These are phyloP conservation scores for Mactromeris polynyma DNA, from an alignment of 2,888 invertebrate species.

Conservation along the genomic window DNA sequence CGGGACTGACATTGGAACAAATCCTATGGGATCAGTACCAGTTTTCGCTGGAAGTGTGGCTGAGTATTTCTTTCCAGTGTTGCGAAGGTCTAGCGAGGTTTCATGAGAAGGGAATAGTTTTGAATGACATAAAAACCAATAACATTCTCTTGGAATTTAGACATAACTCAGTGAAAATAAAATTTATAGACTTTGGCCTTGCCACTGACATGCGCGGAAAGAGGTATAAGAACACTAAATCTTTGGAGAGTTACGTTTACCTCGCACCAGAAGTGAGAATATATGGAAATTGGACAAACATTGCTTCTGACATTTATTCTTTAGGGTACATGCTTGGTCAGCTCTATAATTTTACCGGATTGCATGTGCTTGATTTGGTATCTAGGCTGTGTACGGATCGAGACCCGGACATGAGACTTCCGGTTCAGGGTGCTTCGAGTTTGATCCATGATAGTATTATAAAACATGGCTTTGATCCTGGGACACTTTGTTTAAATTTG, in stretches of 20 bases:
- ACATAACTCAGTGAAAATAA: constrained; percentile 46
- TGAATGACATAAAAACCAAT: constrained; percentile 69
- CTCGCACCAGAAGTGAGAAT: constrained; percentile 66
- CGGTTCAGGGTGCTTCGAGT: constrained; percentile 39
- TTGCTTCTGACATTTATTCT: constrained; percentile 66
- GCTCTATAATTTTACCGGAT: constrained; percentile 40
- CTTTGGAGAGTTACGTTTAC: constrained; percentile 64
- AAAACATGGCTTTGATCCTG: constrained; percentile 14
- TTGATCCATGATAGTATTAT: constrained; percentile 56
- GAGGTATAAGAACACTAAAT: constrained; percentile 64
- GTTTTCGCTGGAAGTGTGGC: constrained; percentile 51
- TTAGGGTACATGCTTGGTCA: constrained; percentile 68
- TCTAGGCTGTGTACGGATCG: constrained; percentile 58
- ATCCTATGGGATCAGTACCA: constrained; percentile 64
- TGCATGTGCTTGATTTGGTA: constrained; percentile 49
- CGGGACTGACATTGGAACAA: constrained; percentile 63
- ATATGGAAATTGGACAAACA: constrained; percentile 44
- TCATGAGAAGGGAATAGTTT: constrained; percentile 64
- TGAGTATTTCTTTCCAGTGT: constrained; percentile 60
- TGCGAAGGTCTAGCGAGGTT: constrained; percentile 65
- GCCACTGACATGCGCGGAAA: constrained; percentile 67
- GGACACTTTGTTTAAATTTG: not conserved
- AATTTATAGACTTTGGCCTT: constrained; percentile 68
- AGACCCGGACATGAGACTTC: constrained; percentile 52
- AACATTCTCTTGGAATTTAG: constrained; percentile 62